A percentile compares a stretch with the other conserved stretches of the same genome.
phyloP scores from a whole-genome alignment of 2,888 invertebrate genomes.

The Philhelius pedissequus region DNA sequence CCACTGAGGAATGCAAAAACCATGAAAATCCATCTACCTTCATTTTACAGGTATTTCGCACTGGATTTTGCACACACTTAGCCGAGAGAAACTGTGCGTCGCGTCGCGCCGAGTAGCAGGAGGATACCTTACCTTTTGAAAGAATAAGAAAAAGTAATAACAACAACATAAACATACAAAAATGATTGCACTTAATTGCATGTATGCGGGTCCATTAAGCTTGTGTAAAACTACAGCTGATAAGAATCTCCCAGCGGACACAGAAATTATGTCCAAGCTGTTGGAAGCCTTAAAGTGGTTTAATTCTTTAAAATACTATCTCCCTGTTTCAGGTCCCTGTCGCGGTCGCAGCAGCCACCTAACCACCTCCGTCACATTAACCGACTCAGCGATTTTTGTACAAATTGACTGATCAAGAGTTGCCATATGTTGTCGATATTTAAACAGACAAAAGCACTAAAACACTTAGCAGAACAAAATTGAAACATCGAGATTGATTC shows the following conservation, averaged over 20 bases:
- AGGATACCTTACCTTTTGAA: slow-evolving; percentile 9
- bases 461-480: too few species aligned
- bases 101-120: slow-evolving; percentile 24
- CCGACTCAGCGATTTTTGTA: slow-evolving; percentile 8
- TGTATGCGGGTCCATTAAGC: slow-evolving; percentile 68
- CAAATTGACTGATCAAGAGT: slow-evolving; percentile 33
- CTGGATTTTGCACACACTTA: slow-evolving; percentile 49
- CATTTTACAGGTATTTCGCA: slow-evolving; percentile 46
- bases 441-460: too few species aligned
- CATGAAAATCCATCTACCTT: slow-evolving; percentile 30
- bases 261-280: slow-evolving; percentile 66
- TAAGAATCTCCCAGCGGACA: slow-evolving; percentile 65
- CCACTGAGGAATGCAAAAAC: slow-evolving; percentile 42
- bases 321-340: neutral
- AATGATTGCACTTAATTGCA: slow-evolving; percentile 68
- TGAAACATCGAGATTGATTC: too few species aligned
- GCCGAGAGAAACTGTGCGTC: neutral
- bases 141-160: neutral
- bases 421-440: neutral
- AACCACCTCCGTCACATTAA: neutral
- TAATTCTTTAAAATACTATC: slow-evolving; percentile 33
- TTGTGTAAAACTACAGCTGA: slow-evolving; percentile 69
- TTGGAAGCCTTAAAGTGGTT: slow-evolving; percentile 66
- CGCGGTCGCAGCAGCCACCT: neutral
- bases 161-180: slow-evolving; percentile 3